phyloP scores from a whole-genome alignment of 2,113 vertebrate species.

The Heliornis fulica region DNA sequence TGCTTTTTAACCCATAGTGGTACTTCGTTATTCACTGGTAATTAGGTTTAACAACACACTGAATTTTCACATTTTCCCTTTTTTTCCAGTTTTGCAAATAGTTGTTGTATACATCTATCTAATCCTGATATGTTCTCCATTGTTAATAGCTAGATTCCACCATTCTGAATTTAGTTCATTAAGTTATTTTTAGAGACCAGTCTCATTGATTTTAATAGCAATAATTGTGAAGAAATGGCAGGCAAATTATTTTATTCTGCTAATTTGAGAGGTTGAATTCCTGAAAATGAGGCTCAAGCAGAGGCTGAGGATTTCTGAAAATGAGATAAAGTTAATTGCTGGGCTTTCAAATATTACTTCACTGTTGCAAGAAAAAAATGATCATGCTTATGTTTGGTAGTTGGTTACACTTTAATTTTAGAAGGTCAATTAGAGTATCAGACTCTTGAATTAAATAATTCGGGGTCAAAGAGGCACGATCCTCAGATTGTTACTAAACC shows the following conservation, averaged over 20 bases:
- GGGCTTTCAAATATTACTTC: not conserved
- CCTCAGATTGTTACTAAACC: not conserved
- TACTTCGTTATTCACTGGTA: not conserved
- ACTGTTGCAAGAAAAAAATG: not conserved
- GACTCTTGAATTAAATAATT: not conserved
- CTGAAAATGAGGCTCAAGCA: not conserved
- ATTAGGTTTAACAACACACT: not conserved
- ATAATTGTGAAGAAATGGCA: not conserved
- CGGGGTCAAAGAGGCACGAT: not conserved
- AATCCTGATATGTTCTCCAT: not conserved
- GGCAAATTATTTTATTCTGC: not conserved
- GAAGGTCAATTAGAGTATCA: not conserved
- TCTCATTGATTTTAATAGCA: not conserved
- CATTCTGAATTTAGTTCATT: not conserved
- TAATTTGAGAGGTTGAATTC: not conserved
- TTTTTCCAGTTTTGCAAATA: not conserved
- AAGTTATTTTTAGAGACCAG: not conserved
- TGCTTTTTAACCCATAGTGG: not conserved
- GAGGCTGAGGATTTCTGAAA: not conserved
- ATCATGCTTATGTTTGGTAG: not conserved
- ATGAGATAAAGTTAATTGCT: not conserved
- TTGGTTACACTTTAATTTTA: not conserved
- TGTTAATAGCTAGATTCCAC: not conserved
- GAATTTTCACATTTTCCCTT: not conserved
- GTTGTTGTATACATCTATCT: not conserved